A percentile compares a stretch with the other conserved stretches of the same genome.
Evolutionary conservation across 92 coral and sea anemone species (phyloP).

Genomic region (Palythoa grandis): DNA sequence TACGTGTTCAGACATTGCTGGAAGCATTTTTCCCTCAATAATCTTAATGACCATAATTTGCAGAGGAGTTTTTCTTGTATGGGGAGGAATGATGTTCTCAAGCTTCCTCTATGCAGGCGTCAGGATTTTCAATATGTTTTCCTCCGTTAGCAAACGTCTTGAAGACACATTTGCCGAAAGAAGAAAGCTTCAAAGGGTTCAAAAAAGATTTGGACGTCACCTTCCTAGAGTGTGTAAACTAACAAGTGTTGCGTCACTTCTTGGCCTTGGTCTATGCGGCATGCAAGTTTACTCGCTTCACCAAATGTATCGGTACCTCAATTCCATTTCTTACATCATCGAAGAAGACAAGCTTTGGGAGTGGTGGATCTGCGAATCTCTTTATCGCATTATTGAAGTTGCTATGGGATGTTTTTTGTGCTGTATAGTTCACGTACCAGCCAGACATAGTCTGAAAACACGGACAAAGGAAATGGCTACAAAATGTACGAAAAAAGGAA

Average conservation of each 20-base stretch:
- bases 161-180: constrained; percentile 14
- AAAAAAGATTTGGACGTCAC: background rate
- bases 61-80: constrained; percentile 3
- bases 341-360: constrained; percentile 25
- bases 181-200: constrained; percentile 18
- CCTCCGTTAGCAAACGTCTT: background rate
- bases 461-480: background rate
- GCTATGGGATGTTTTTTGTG: constrained; percentile 41
- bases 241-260: constrained; percentile 17
- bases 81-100: constrained; percentile 21
- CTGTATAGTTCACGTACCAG: constrained; percentile 15
- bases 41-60: constrained; percentile 5
- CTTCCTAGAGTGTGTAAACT: constrained; percentile 24
- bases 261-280: constrained; percentile 13
- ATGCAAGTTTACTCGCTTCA: constrained; percentile 30
- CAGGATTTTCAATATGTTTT: constrained; percentile 21
- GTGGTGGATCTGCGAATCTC: constrained; percentile 40
- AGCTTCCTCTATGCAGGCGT: constrained; percentile 35
- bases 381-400: constrained; percentile 31
- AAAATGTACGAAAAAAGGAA: background rate
- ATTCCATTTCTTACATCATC: constrained; percentile 5
- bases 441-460: background rate
- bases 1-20: constrained; percentile 5
- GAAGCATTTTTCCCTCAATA: constrained; percentile 4
- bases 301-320: constrained; percentile 6